These are phyloP conservation scores for Phataginus tricuspis DNA, from an alignment of 2,797 vertebrate genomes.

Conservation along the genomic window DNA sequence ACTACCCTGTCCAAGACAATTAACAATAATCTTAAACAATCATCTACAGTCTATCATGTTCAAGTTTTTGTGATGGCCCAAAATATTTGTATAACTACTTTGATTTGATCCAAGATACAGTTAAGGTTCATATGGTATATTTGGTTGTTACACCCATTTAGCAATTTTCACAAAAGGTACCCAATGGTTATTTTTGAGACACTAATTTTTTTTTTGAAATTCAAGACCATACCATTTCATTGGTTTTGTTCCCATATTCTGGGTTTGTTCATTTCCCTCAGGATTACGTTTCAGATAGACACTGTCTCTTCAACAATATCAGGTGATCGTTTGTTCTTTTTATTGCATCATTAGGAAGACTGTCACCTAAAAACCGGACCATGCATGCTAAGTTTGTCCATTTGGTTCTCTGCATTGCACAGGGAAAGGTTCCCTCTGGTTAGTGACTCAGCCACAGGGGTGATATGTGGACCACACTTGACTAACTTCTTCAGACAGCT, in stretches of 20 bases:
- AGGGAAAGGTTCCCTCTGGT: neutral
- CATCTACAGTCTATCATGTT: neutral
- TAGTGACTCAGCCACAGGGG: neutral
- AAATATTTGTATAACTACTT: neutral
- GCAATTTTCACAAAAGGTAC: neutral
- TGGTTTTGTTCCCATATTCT: neutral
- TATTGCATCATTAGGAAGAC: neutral
- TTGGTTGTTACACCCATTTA: neutral
- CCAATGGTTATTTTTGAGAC: neutral
- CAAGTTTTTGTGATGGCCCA: neutral
- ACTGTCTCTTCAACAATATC: neutral
- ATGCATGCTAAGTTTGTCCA: too few species aligned
- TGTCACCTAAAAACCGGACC: too few species aligned
- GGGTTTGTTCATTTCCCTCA: neutral
- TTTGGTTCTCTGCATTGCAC: accelerated
- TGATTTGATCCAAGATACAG: neutral
- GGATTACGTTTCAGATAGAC: neutral
- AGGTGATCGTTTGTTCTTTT: neutral
- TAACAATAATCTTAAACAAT: neutral
- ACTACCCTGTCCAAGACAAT: neutral
- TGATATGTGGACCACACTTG: accelerated
- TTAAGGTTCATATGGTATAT: neutral
- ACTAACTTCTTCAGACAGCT: neutral
- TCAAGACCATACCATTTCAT: neutral
- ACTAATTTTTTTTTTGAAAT: neutral